Percentiles rank a stretch among this genome's conserved stretches.
phyloP scores from a whole-genome alignment of 2,797 vertebrate genomes.

The Xenopus petersii region DNA sequence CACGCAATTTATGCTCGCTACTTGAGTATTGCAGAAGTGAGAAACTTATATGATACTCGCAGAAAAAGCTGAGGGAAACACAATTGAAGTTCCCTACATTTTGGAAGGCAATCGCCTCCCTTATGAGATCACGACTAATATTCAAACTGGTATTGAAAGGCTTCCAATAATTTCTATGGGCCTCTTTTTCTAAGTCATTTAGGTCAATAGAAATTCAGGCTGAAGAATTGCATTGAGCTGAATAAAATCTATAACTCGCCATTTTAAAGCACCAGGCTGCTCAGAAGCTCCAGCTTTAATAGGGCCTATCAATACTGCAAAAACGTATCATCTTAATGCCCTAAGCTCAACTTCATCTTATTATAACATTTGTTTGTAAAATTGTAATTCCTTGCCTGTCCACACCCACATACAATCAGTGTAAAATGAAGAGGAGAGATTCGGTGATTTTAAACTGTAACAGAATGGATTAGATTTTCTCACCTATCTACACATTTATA shows the following conservation, averaged over 20 bases:
- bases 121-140: constrained; percentile 20
- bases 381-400: constrained; percentile 1
- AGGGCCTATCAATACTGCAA: constrained; percentile 31
- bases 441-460: constrained; percentile 15
- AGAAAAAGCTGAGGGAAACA: too few relatives aligned
- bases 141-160: constrained; percentile 32
- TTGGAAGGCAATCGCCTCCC: background rate
- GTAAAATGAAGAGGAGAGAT: background rate
- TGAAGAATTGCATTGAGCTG: constrained; percentile 29
- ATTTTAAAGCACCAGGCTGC: constrained; percentile 36
- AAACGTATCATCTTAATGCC: constrained; percentile 1
- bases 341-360: constrained; percentile 26
- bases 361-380: constrained; percentile 14
- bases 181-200: constrained; percentile 10
- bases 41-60: too few relatives aligned
- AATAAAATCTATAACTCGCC: constrained; percentile 41
- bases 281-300: constrained; percentile 25
- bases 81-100: background rate
- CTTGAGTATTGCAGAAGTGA: too few relatives aligned
- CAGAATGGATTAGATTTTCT: constrained; percentile 11
- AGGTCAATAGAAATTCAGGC: constrained; percentile 40
- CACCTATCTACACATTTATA: background rate
- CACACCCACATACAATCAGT: too few relatives aligned
- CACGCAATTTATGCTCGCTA: too few relatives aligned
- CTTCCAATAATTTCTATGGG: constrained; percentile 25